Conservation (phyloP, 2,888 invertebrate genomes). For the Tinea pellionella region DNA sequence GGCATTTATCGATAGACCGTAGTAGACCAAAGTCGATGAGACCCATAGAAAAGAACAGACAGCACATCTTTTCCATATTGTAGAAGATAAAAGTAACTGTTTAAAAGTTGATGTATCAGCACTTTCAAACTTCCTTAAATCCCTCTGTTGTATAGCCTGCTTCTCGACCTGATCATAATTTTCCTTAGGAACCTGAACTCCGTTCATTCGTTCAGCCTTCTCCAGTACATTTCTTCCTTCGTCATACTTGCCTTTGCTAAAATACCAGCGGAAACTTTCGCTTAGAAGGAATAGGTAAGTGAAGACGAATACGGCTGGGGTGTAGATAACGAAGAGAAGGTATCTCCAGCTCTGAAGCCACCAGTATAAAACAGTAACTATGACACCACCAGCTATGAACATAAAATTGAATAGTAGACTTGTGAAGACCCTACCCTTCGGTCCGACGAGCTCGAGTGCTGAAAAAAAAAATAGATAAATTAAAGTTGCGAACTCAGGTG, state of each 20-base stretch:
- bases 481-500: too few relatives aligned
- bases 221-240: conserved; percentile 73
- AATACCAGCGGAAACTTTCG: conserved; percentile 58
- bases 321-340: conserved; percentile 54
- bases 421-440: conserved; percentile 57
- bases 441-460: conserved; percentile 58
- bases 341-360: conserved; percentile 59
- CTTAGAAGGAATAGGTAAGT: conserved; percentile 52
- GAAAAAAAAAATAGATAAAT: conserved; percentile 22
- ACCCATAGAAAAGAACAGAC: conserved; percentile 83
- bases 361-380: conserved; percentile 53
- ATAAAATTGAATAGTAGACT: conserved; percentile 60
- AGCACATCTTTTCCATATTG: conserved; percentile 69
- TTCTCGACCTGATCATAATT: conserved; percentile 57
- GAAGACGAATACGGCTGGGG: conserved; percentile 48
- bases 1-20: conserved; percentile 82
- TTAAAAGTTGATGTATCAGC: conserved; percentile 43
- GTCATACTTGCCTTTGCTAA: conserved; percentile 74
- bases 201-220: conserved; percentile 74
- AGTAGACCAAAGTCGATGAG: conserved; percentile 82
- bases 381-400: conserved; percentile 59
- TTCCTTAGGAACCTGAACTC: conserved; percentile 54
- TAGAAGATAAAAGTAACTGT: conserved; percentile 50
- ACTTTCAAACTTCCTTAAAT: conserved; percentile 45
- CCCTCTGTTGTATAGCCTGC: conserved; percentile 49